Evolutionary conservation across 2,888 invertebrate genomes (phyloP).

Genomic region (Lissonota sp.): DNA sequence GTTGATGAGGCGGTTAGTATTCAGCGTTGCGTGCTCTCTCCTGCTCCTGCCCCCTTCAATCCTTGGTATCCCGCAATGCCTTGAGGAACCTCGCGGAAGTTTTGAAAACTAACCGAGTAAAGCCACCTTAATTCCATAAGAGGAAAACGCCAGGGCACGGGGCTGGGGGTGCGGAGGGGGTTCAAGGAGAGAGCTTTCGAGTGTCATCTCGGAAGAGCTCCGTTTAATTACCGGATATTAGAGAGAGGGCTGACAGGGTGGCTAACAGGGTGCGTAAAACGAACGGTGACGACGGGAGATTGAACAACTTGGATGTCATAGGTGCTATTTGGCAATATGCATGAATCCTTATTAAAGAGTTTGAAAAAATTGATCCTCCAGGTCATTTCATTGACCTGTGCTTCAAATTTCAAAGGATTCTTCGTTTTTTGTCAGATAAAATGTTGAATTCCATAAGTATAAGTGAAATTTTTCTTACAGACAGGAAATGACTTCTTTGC

Average conservation of each 20-base stretch:
- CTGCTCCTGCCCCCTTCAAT: conserved; percentile 3
- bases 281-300: conserved; percentile 36
- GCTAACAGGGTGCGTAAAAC: conserved; percentile 39
- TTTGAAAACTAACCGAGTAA: conserved; percentile 82
- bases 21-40: conserved; percentile 81
- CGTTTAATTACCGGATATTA: conserved; percentile 83
- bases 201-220: conserved; percentile 78
- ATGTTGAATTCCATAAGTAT: too few species aligned
- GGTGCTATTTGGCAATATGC: too few species aligned
- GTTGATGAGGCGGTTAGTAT: conserved; percentile 84
- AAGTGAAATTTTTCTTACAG: conserved; percentile 85
- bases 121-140: conserved; percentile 82
- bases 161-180: conserved; percentile 54
- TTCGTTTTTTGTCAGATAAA: too few species aligned
- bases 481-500: conserved; percentile 89
- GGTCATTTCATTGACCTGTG: neutral
- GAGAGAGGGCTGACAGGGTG: conserved; percentile 55
- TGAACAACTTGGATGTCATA: conserved; percentile 36
- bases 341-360: too few species aligned
- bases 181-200: conserved; percentile 70
- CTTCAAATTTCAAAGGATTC: neutral
- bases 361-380: neutral
- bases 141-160: conserved; percentile 71
- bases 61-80: conserved; percentile 15
- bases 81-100: conserved; percentile 73